Percentiles rank a stretch among this genome's conserved stretches.
Conservation (phyloP, 2,888 invertebrate genomes). For the Anticlea derivata region DNA sequence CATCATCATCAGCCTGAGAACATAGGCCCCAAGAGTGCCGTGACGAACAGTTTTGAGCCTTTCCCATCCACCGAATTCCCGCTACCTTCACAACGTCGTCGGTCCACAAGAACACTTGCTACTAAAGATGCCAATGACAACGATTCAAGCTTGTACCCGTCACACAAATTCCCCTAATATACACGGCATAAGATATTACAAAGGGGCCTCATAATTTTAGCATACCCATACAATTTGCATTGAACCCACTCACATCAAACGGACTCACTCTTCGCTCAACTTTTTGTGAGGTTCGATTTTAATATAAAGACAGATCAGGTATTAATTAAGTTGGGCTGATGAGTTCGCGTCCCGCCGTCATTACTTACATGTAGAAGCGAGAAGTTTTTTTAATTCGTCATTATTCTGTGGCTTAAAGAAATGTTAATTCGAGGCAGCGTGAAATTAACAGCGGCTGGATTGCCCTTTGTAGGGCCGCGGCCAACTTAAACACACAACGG, state of each 20-base stretch:
- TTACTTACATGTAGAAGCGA: slow-evolving; percentile 79
- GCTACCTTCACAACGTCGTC: no score
- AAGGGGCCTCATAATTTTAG: slow-evolving; percentile 26
- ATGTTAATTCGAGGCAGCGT: slow-evolving; percentile 85
- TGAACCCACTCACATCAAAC: slow-evolving; percentile 46
- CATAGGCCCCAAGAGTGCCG: no score
- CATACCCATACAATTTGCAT: slow-evolving; percentile 31
- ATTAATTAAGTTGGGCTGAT: slow-evolving; percentile 82
- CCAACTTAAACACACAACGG: slow-evolving; percentile 82
- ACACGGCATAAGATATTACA: slow-evolving; percentile 15
- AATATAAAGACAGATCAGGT: slow-evolving; percentile 82
- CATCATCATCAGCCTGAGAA: no score
- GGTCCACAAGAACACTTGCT: no score
- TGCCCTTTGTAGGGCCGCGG: slow-evolving; percentile 80
- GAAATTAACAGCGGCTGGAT: slow-evolving; percentile 83
- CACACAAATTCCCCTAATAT: slow-evolving; percentile 14
- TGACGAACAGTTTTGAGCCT: no score
- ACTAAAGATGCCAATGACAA: slow-evolving; percentile 5
- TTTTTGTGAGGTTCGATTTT: slow-evolving; percentile 68
- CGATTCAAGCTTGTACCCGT: slow-evolving; percentile 11
- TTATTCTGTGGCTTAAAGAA: slow-evolving; percentile 84
- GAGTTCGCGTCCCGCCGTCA: slow-evolving; percentile 75
- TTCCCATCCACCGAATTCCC: no score
- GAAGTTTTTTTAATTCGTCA: slow-evolving; percentile 83
- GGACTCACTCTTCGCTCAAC: slow-evolving; percentile 39